phyloP scores from a whole-genome alignment of 2,113 vertebrate species.

The Puntigrus tetrazona region DNA sequence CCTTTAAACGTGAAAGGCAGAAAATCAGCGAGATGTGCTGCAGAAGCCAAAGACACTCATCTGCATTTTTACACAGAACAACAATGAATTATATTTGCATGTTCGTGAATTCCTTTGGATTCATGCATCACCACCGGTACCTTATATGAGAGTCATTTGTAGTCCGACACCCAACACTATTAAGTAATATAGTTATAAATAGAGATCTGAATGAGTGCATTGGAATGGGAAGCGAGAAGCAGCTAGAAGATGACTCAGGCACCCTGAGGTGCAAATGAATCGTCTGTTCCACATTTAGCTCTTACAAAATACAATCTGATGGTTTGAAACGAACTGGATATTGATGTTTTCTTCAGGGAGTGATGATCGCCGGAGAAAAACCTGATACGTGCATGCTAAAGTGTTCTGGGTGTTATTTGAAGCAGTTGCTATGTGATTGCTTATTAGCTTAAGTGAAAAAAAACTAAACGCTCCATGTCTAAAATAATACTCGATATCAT shows the following conservation, averaged over 20 bases:
- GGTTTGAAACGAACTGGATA: background rate
- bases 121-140: background rate
- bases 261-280: background rate
- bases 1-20: too few relatives aligned
- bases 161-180: background rate
- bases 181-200: background rate
- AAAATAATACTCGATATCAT: background rate
- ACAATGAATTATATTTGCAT: background rate
- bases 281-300: conserved; percentile 14
- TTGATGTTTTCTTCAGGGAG: conserved; percentile 11
- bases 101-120: background rate
- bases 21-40: too few relatives aligned
- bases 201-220: background rate
- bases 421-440: background rate
- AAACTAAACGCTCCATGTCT: background rate
- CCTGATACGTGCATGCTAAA: background rate
- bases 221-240: background rate
- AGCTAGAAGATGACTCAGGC: background rate
- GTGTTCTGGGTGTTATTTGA: background rate
- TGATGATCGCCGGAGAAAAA: background rate
- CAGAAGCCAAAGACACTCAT: too few relatives aligned
- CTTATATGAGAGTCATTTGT: background rate
- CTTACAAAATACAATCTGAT: background rate
- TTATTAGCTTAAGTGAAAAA: background rate
- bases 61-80: too few relatives aligned